Percentiles rank a stretch among this genome's conserved stretches.
These are phyloP conservation scores for Damaliscus lunatus DNA, from an alignment of 2,113 vertebrate genomes.

Conservation along the genomic window DNA sequence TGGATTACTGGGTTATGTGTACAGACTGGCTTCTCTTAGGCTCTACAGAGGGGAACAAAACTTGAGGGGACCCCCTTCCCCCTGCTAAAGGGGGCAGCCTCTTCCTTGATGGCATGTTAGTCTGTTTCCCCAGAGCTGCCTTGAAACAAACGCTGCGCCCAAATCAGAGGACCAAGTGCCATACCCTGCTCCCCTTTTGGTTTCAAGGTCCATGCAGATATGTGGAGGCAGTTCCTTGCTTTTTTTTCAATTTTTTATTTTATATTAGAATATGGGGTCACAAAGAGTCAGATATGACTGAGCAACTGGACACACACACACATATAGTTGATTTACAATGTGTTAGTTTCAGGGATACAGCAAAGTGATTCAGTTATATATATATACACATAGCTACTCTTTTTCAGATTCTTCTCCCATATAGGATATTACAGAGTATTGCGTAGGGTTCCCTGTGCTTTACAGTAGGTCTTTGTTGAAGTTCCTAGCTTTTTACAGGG, in stretches of 20 bases:
- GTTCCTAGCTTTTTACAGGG: background rate
- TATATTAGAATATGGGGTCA: background rate
- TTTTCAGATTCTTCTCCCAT: background rate
- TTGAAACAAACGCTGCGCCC: background rate
- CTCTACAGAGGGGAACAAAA: background rate
- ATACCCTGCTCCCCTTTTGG: background rate
- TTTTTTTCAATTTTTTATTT: background rate
- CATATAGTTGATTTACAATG: background rate
- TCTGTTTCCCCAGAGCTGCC: background rate
- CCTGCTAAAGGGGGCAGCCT: background rate
- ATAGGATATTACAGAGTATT: background rate
- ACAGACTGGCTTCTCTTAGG: background rate
- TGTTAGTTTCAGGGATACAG: background rate
- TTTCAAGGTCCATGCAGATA: background rate
- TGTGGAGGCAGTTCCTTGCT: background rate
- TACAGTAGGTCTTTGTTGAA: background rate
- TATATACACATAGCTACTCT: background rate
- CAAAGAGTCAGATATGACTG: background rate
- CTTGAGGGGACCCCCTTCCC: no score
- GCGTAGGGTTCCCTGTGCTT: background rate
- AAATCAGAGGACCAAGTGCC: rapidly evolving
- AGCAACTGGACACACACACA: background rate
- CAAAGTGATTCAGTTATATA: background rate
- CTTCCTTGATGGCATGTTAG: background rate
- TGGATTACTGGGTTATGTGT: background rate